Evolutionary conservation across 2,797 vertebrate genomes (phyloP).

Genomic region (Moxostoma hubbsi): DNA sequence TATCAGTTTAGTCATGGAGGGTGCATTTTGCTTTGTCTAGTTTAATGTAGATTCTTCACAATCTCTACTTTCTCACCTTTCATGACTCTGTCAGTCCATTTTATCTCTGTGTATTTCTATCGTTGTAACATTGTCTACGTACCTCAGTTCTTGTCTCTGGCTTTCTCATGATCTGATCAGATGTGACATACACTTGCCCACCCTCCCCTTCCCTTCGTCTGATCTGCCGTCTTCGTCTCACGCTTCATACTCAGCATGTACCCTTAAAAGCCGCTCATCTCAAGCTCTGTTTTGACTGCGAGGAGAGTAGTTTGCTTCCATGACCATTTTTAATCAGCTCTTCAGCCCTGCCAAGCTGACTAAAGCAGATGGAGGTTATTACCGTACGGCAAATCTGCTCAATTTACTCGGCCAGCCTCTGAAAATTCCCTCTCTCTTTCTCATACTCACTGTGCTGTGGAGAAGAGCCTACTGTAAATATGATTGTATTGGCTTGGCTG

Average conservation of each 20-base stretch:
- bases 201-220: slow-evolving; percentile 12
- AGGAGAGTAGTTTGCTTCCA: slow-evolving; percentile 55
- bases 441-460: neutral
- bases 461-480: neutral
- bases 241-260: slow-evolving; percentile 57
- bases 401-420: slow-evolving; percentile 61
- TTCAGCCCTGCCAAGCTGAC: slow-evolving; percentile 54
- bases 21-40: neutral
- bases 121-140: slow-evolving; percentile 46
- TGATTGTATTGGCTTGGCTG: slow-evolving; percentile 6
- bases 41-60: neutral
- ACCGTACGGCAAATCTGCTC: slow-evolving; percentile 70
- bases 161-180: slow-evolving; percentile 70
- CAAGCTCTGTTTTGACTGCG: slow-evolving; percentile 71
- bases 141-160: slow-evolving; percentile 61
- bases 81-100: neutral
- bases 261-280: slow-evolving; percentile 64
- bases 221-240: slow-evolving; percentile 21
- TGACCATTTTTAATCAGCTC: slow-evolving; percentile 72
- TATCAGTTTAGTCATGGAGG: neutral
- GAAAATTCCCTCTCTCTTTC: neutral
- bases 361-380: slow-evolving; percentile 76
- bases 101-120: slow-evolving; percentile 11
- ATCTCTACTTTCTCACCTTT: slow-evolving; percentile 3
- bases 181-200: slow-evolving; percentile 61